Conservation (phyloP, 1,140 invertebrate species). For the Euschistus heros region DNA sequence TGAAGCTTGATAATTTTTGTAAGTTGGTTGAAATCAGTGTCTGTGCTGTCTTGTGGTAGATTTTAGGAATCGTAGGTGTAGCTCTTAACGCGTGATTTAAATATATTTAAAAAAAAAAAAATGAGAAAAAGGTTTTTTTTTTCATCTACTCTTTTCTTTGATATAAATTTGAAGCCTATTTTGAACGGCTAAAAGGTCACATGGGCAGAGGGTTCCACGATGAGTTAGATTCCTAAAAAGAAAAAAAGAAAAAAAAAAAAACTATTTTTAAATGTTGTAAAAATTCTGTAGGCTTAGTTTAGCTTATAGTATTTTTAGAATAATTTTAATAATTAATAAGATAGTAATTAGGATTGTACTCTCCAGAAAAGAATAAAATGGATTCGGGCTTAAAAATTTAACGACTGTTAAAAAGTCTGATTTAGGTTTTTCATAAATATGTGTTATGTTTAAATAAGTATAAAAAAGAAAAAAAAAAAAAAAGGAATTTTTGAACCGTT, state of each 20-base stretch:
- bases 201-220: constrained; percentile 5
- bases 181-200: constrained; percentile 4
- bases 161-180: constrained; percentile 1
- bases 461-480: background rate
- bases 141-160: constrained; percentile 1
- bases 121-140: constrained; percentile 7
- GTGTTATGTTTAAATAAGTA: constrained; percentile 7
- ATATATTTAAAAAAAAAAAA: constrained; percentile 12
- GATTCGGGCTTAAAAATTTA: constrained; percentile 17
- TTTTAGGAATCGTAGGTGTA: constrained; percentile 10
- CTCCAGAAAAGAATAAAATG: constrained; percentile 12
- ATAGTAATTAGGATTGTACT: constrained; percentile 11
- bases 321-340: constrained; percentile 15
- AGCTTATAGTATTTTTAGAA: constrained; percentile 13
- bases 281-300: constrained; percentile 16
- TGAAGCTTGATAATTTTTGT: constrained; percentile 15
- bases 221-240: constrained; percentile 16
- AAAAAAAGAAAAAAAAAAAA: background rate
- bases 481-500: background rate
- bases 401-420: constrained; percentile 18
- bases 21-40: constrained; percentile 15
- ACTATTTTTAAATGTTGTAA: constrained; percentile 19
- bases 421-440: constrained; percentile 17
- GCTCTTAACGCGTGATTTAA: constrained; percentile 3
- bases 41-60: constrained; percentile 17